Conservation (phyloP, 2,113 vertebrate species). For the Nerophis ophidion region DNA sequence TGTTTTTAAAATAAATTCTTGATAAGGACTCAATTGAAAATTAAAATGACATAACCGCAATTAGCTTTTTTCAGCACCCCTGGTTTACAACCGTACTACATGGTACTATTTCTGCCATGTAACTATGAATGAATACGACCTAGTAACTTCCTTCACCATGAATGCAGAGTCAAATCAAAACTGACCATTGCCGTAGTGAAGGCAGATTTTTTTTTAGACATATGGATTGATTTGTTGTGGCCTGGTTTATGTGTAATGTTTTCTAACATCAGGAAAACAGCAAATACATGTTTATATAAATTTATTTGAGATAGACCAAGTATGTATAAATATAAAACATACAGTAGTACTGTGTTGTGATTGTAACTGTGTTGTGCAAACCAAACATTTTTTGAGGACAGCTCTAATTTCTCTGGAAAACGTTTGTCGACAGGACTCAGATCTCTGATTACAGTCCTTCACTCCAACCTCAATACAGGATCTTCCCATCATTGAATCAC, state of each 20-base stretch:
- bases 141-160: too few relatives aligned
- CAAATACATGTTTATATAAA: slow-evolving; percentile 57
- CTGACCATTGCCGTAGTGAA: neutral
- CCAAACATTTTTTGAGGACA: slow-evolving; percentile 55
- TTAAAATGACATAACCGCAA: too few relatives aligned
- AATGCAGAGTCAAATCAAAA: neutral
- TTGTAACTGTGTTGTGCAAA: slow-evolving; percentile 57
- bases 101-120: neutral
- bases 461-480: slow-evolving; percentile 45
- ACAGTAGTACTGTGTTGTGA: slow-evolving; percentile 61
- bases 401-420: slow-evolving; percentile 50
- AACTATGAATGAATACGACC: neutral
- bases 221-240: neutral
- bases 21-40: too few relatives aligned
- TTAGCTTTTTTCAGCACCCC: too few relatives aligned
- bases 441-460: slow-evolving; percentile 57
- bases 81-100: too few relatives aligned
- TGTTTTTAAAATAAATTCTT: too few relatives aligned
- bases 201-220: neutral
- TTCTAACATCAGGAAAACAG: slow-evolving; percentile 2
- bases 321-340: slow-evolving; percentile 77
- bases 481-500: slow-evolving; percentile 55
- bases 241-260: neutral
- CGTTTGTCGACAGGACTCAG: slow-evolving; percentile 51
- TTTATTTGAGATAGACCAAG: slow-evolving; percentile 69